Percentiles rank a stretch among this genome's conserved stretches.
These are phyloP conservation scores for Seira musarum DNA, from an alignment of 2,888 invertebrate species.

Conservation along the genomic window DNA sequence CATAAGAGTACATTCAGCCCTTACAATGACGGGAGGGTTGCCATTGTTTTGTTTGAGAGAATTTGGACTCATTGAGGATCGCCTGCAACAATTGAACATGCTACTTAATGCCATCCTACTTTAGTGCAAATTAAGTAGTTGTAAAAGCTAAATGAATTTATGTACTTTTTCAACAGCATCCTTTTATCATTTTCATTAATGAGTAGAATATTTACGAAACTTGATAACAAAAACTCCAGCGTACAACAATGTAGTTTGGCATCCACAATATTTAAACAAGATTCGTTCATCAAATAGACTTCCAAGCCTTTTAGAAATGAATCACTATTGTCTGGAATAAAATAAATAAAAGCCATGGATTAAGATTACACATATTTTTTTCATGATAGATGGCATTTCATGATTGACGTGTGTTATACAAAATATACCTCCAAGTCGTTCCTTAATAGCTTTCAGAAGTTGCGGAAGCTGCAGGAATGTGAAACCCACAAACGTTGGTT, in stretches of 20 bases:
- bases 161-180: slow-evolving; percentile 79
- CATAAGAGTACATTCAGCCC: slow-evolving; percentile 90
- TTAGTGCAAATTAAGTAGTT: no score
- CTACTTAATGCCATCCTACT: no score
- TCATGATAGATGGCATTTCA: no score
- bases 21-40: slow-evolving; percentile 77
- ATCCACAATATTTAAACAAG: slow-evolving; percentile 90
- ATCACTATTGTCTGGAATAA: slow-evolving; percentile 55
- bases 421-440: slow-evolving; percentile 72
- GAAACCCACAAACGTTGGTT: slow-evolving; percentile 95
- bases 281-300: slow-evolving; percentile 86
- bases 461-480: slow-evolving; percentile 93
- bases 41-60: slow-evolving; percentile 63
- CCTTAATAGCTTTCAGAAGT: slow-evolving; percentile 81
- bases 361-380: no score
- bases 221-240: slow-evolving; percentile 86
- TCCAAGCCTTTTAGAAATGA: slow-evolving; percentile 89
- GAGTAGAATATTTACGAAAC: slow-evolving; percentile 84
- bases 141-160: no score
- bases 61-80: slow-evolving; percentile 54
- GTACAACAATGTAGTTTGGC: slow-evolving; percentile 91
- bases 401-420: no score
- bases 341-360: no score
- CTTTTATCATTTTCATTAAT: slow-evolving; percentile 85
- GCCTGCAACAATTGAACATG: no score